A percentile compares a stretch with the other conserved stretches of the same genome.
These are phyloP conservation scores for Drosophila merina DNA, from an alignment of 2,888 invertebrate genomes.

Conservation along the genomic window DNA sequence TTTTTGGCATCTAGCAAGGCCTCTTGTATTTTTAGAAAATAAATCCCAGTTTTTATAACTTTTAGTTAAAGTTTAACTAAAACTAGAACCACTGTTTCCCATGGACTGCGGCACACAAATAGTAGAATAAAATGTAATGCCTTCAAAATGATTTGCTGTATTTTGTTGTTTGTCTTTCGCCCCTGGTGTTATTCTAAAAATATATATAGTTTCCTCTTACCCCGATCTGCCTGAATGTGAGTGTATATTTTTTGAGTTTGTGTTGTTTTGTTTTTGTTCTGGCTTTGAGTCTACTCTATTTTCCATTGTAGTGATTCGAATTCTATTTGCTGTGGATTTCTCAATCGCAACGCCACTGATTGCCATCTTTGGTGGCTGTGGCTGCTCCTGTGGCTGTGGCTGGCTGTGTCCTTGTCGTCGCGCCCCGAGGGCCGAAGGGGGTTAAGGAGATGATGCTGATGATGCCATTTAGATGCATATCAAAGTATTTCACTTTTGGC, in stretches of 20 bases:
- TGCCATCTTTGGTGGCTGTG: conserved; percentile 59
- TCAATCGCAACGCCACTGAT: conserved; percentile 67
- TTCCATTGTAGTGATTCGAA: conserved; percentile 47
- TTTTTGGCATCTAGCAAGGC: background rate
- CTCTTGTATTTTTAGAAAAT: background rate
- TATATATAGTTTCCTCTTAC: conserved; percentile 1
- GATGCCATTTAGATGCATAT: conserved; percentile 78
- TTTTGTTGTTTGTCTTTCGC: conserved; percentile 29
- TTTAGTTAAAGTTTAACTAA: too few species aligned
- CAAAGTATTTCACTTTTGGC: conserved; percentile 76
- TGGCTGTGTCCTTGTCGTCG: conserved; percentile 2
- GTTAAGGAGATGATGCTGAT: conserved; percentile 60
- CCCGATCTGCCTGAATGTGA: background rate
- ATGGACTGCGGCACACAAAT: conserved; percentile 18
- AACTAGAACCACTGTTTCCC: conserved; percentile 10
- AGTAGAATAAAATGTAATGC: conserved; percentile 58
- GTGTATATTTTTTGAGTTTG: conserved; percentile 10
- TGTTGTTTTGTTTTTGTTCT: conserved; percentile 3
- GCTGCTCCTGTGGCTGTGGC: background rate
- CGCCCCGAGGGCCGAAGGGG: conserved; percentile 28
- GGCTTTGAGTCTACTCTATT: conserved; percentile 28
- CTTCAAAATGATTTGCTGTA: conserved; percentile 67
- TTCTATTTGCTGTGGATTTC: conserved; percentile 41
- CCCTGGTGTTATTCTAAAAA: conserved; percentile 3
- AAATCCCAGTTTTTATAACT: background rate